phyloP scores from a whole-genome alignment of 2,113 vertebrate species.

The Alectura lathami region DNA sequence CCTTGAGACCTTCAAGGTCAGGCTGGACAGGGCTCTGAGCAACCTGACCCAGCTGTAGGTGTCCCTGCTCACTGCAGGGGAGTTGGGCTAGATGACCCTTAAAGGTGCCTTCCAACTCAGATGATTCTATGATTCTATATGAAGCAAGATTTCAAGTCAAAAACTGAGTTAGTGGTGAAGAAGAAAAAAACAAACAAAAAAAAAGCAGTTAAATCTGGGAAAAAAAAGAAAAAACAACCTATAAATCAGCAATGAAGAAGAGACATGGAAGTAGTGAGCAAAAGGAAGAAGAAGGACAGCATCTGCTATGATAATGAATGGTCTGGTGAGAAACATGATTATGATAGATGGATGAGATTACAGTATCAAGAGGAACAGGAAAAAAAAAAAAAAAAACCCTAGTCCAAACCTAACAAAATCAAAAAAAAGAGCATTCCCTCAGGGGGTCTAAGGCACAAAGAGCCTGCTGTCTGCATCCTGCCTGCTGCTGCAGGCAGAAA shows the following conservation, averaged over 20 bases:
- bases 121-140: too few species aligned
- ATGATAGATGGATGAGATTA: not conserved
- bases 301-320: not conserved
- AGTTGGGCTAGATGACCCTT: too few species aligned
- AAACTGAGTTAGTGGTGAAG: not conserved
- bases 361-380: not conserved
- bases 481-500: constrained; percentile 10
- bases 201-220: not conserved
- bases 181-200: not conserved
- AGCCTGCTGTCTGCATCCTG: not conserved
- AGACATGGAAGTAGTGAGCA: not conserved
- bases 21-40: too few species aligned
- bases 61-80: too few species aligned
- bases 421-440: constrained; percentile 11
- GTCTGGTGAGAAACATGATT: not conserved
- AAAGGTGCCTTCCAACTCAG: too few species aligned
- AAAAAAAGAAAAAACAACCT: not conserved
- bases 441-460: constrained; percentile 21
- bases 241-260: not conserved
- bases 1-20: too few species aligned
- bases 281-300: not conserved
- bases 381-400: not conserved
- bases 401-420: not conserved
- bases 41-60: too few species aligned
- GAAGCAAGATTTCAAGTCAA: not conserved